Conservation (phyloP, 1,140 invertebrate genomes). For the Diorhabda elongata region DNA sequence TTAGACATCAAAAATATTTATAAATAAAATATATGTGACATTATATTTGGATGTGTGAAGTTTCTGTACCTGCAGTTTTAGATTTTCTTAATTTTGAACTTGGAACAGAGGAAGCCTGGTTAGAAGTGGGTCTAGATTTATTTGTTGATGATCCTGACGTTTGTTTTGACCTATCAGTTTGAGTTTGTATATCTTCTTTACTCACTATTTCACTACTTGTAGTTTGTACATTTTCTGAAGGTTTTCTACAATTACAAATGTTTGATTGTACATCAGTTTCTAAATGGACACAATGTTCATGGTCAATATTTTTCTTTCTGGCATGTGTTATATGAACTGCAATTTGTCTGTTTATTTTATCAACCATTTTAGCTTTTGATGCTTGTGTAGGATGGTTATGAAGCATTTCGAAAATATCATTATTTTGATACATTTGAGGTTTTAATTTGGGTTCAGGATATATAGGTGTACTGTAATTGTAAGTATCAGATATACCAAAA, state of each 20-base stretch:
- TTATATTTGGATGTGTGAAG: too few species aligned
- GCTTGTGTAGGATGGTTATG: conserved; percentile 24
- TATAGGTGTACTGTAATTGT: not conserved
- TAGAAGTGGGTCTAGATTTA: conserved; percentile 8
- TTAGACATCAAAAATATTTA: too few species aligned
- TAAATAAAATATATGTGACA: too few species aligned
- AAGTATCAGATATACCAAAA: not conserved
- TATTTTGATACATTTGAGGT: not conserved
- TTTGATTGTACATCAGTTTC: conserved; percentile 13
- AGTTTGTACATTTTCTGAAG: not conserved
- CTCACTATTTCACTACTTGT: conserved; percentile 4
- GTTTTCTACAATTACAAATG: conserved; percentile 7
- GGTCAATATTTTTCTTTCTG: conserved; percentile 11
- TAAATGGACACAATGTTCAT: conserved; percentile 28
- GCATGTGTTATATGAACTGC: conserved; percentile 26
- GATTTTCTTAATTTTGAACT: not conserved
- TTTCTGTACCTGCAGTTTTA: not conserved
- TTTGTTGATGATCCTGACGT: conserved; percentile 8
- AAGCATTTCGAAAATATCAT: conserved; percentile 26
- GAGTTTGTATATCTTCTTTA: conserved; percentile 5
- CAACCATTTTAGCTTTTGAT: conserved; percentile 10
- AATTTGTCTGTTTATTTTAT: conserved; percentile 17
- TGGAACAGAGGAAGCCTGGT: not conserved
- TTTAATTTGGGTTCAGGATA: not conserved
- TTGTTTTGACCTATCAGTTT: not conserved